phyloP scores from a whole-genome alignment of 2,113 vertebrate species.

The Psilopsiagon aurifrons region DNA sequence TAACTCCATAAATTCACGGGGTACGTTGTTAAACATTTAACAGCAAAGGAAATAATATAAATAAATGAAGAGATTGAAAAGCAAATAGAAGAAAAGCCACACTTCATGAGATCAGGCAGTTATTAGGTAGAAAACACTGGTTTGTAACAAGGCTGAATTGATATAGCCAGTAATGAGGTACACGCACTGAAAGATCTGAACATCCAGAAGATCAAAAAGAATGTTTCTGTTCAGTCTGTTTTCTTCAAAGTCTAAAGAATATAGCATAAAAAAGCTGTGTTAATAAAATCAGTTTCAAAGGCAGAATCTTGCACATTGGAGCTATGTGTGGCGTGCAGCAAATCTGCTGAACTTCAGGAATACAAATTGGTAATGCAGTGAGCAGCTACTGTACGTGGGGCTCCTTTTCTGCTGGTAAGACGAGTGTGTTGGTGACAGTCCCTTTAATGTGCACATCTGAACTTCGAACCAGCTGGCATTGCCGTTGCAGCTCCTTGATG shows the following conservation, averaged over 20 bases:
- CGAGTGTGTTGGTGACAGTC: accelerated
- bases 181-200: background rate
- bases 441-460: background rate
- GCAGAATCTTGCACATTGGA: background rate
- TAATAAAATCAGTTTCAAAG: slow-evolving; percentile 49
- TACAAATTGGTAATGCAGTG: background rate
- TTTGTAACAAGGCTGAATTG: background rate
- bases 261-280: background rate
- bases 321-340: background rate
- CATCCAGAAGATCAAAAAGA: slow-evolving; percentile 49
- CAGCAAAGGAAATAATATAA: slow-evolving; percentile 3
- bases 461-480: accelerated
- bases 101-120: background rate
- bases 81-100: background rate
- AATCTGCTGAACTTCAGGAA: background rate
- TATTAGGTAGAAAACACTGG: slow-evolving; percentile 1
- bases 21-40: background rate
- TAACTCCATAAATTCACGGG: background rate
- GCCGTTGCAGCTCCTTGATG: accelerated
- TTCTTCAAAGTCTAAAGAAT: slow-evolving; percentile 5
- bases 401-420: background rate
- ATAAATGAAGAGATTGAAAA: slow-evolving; percentile 8
- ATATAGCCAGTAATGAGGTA: slow-evolving; percentile 38
- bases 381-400: background rate
- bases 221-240: slow-evolving; percentile 18